Percentiles rank a stretch among this genome's conserved stretches.
phyloP scores from a whole-genome alignment of 1,140 invertebrate species.

The Drosophila subobscura region DNA sequence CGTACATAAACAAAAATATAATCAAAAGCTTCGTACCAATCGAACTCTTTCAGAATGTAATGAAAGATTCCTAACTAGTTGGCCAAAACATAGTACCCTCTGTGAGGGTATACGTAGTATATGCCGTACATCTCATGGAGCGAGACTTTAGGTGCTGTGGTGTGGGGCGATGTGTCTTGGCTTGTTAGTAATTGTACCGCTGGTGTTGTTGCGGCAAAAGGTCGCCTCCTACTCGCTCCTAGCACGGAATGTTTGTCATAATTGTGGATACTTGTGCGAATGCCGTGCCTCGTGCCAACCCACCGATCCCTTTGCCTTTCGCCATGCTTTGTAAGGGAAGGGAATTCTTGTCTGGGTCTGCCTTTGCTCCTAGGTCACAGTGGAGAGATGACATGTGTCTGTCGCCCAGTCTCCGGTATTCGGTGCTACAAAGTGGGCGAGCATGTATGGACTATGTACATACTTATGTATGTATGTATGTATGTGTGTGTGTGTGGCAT shows the following conservation, averaged over 20 bases:
- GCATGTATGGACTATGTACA: neutral
- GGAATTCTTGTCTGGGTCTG: slow-evolving; percentile 44
- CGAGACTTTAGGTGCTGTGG: neutral
- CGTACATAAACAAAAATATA: too few relatives aligned
- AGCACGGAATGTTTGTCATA: slow-evolving; percentile 72
- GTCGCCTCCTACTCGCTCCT: slow-evolving; percentile 29
- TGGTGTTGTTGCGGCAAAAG: slow-evolving; percentile 59
- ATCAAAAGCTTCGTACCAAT: too few relatives aligned
- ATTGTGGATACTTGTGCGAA: slow-evolving; percentile 72
- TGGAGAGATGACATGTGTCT: slow-evolving; percentile 57
- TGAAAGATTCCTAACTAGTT: too few relatives aligned
- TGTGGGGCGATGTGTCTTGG: slow-evolving; percentile 41
- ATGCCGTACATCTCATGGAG: too few relatives aligned
- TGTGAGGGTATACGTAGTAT: too few relatives aligned
- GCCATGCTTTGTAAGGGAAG: slow-evolving; percentile 67
- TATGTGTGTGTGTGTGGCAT: slow-evolving; percentile 10
- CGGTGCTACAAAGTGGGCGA: neutral
- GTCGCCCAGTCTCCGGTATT: slow-evolving; percentile 34
- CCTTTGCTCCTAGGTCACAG: slow-evolving; percentile 24
- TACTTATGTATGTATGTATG: too few relatives aligned
- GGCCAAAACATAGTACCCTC: too few relatives aligned
- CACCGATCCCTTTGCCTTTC: neutral
- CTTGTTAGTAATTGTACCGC: slow-evolving; percentile 60
- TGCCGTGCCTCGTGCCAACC: slow-evolving; percentile 1
- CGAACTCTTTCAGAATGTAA: too few relatives aligned